Conservation (phyloP, 2,888 invertebrate species). For the Noctua fimbriata region DNA sequence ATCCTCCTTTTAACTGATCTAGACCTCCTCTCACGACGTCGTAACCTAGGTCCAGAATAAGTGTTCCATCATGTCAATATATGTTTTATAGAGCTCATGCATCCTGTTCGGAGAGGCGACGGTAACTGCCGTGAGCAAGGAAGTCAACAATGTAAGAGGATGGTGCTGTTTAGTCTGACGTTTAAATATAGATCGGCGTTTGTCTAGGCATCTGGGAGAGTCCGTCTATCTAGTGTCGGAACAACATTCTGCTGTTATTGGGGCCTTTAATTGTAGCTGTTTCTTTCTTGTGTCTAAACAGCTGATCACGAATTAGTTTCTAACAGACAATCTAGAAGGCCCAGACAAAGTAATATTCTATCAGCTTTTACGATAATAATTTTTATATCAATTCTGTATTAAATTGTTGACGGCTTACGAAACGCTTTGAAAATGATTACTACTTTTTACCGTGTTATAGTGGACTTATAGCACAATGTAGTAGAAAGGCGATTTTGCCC, state of each 20-base stretch:
- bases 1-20: neutral
- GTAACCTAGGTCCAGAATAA: conserved; percentile 41
- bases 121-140: conserved; percentile 46
- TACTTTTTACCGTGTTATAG: neutral
- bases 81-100: conserved; percentile 61
- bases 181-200: conserved; percentile 37
- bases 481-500: neutral
- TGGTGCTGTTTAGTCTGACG: conserved; percentile 51
- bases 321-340: neutral
- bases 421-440: neutral
- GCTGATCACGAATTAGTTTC: neutral
- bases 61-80: conserved; percentile 57
- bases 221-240: neutral
- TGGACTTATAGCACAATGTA: neutral
- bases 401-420: neutral
- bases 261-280: neutral
- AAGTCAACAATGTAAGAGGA: conserved; percentile 54
- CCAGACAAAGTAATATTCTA: neutral
- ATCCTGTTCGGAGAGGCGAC: conserved; percentile 53
- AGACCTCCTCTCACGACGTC: neutral
- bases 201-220: conserved; percentile 6
- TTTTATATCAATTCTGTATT: neutral
- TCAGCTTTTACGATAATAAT: neutral
- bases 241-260: neutral
- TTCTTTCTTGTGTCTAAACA: no score